These are phyloP conservation scores for Campylomormyrus tamandua DNA, from an alignment of 2,113 vertebrate genomes.

Conservation along the genomic window DNA sequence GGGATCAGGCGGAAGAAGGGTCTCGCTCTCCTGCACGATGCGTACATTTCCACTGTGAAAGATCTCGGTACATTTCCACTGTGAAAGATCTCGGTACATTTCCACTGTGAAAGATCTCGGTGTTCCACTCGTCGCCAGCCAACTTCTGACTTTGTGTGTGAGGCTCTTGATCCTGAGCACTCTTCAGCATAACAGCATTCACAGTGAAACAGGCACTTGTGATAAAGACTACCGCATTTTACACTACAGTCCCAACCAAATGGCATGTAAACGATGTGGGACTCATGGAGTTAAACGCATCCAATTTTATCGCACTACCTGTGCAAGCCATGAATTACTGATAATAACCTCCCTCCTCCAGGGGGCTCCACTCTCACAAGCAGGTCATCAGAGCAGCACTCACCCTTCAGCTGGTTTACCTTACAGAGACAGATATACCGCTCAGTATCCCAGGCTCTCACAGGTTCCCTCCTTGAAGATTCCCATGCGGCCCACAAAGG, in stretches of 20 bases:
- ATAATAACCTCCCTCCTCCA: neutral
- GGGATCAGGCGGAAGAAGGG: neutral
- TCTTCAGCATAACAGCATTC: neutral
- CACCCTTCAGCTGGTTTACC: slow-evolving; percentile 27
- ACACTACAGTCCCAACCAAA: neutral
- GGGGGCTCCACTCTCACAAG: neutral
- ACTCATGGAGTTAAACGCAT: neutral
- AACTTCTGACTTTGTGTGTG: neutral
- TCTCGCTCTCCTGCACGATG: neutral
- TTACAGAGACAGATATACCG: slow-evolving; percentile 26
- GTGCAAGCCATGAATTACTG: neutral
- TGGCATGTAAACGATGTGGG: neutral
- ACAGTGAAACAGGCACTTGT: neutral
- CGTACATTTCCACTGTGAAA: too few species aligned
- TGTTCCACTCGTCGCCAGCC: neutral
- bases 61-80: too few species aligned
- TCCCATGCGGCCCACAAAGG: neutral
- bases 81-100: too few species aligned
- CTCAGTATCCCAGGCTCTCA: slow-evolving; percentile 29
- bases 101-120: neutral
- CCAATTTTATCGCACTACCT: neutral
- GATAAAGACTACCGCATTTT: neutral
- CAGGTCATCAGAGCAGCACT: neutral
- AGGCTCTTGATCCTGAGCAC: neutral
- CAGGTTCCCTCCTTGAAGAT: neutral